phyloP scores from a whole-genome alignment of 1,140 invertebrate genomes.

The Brachionus plicatilis region DNA sequence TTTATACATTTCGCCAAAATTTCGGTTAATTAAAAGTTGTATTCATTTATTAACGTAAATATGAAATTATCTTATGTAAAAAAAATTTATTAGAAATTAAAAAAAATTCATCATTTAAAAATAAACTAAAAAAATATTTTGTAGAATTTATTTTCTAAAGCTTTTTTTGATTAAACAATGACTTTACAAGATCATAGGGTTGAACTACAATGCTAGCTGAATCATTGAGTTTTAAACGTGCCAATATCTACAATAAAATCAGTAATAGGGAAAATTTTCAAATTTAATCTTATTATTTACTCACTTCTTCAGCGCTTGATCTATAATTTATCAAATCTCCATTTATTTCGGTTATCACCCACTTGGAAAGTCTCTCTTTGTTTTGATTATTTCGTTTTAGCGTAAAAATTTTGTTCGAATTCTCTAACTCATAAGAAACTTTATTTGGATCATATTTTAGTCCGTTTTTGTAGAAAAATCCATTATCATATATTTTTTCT shows the following conservation, averaged over 20 bases:
- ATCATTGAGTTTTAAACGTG: constrained; percentile 7
- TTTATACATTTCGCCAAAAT: too few relatives aligned
- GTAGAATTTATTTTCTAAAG: not conserved
- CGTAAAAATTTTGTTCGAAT: not conserved
- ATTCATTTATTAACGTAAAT: too few relatives aligned
- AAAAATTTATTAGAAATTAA: not conserved
- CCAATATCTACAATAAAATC: not conserved
- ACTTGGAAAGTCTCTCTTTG: constrained; percentile 1
- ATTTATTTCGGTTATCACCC: constrained; percentile 32
- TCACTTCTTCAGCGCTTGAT: not conserved
- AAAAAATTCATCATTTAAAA: not conserved
- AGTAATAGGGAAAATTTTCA: not conserved
- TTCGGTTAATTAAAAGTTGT: too few relatives aligned
- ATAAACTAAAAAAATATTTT: not conserved
- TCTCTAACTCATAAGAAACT: constrained; percentile 1
- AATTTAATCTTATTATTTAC: not conserved
- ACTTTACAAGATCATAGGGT: constrained; percentile 4
- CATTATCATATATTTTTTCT: not conserved
- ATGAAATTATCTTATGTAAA: too few relatives aligned
- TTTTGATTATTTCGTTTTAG: not conserved
- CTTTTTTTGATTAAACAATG: constrained; percentile 15
- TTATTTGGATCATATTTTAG: constrained; percentile 20
- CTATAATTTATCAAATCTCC: constrained; percentile 21
- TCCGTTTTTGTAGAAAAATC: constrained; percentile 1
- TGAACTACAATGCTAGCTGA: not conserved